phyloP scores from a whole-genome alignment of 2,113 vertebrate species.

The Stigmatopora argus region DNA sequence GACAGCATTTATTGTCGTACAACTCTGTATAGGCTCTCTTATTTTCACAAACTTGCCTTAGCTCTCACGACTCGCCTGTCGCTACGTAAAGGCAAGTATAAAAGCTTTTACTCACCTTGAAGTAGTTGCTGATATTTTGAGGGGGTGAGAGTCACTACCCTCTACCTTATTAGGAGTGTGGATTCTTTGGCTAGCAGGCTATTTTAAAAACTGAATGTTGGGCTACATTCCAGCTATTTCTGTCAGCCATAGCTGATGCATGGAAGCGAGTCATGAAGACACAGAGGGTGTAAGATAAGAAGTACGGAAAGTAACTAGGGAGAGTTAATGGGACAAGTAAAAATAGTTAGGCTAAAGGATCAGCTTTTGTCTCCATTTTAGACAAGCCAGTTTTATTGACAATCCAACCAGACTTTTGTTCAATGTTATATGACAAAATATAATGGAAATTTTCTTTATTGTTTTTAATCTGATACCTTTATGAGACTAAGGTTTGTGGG shows the following conservation, averaged over 20 bases:
- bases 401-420: not conserved
- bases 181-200: conserved; percentile 54
- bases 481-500: not conserved
- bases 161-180: conserved; percentile 69
- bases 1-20: not conserved
- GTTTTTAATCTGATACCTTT: not conserved
- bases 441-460: not conserved
- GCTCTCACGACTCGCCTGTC: conserved; percentile 10
- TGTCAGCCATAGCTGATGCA: conserved; percentile 36
- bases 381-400: not conserved
- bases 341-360: not conserved
- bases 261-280: conserved; percentile 27
- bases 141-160: conserved; percentile 46
- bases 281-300: conserved; percentile 1
- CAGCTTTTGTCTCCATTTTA: not conserved
- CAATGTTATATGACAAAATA: not conserved
- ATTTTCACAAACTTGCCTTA: not conserved
- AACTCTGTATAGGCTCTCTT: conserved; percentile 2
- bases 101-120: conserved; percentile 54
- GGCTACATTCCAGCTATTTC: conserved; percentile 62
- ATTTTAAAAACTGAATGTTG: conserved; percentile 71
- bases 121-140: conserved; percentile 63
- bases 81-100: conserved; percentile 25
- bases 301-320: not conserved
- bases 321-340: not conserved